phyloP scores from a whole-genome alignment of 1,140 invertebrate species.

The Protaetia brevitarsis region DNA sequence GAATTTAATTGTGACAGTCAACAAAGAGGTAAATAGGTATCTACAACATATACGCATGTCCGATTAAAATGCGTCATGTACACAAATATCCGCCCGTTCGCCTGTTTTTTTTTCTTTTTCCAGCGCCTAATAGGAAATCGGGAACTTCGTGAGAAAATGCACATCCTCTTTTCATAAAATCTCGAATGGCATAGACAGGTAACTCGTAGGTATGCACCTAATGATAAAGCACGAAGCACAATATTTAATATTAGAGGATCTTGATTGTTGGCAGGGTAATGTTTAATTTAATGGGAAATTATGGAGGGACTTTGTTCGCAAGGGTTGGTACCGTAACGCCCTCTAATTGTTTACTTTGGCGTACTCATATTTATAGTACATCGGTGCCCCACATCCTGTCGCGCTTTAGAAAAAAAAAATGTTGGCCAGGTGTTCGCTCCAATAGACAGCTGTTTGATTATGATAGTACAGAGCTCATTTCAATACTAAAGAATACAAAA shows the following conservation, averaged over 20 bases:
- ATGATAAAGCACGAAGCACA: no score
- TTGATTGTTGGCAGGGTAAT: not conserved
- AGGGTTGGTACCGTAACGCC: not conserved
- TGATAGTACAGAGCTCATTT: not conserved
- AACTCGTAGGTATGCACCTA: no score
- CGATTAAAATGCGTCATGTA: no score
- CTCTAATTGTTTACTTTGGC: not conserved
- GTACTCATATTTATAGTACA: not conserved
- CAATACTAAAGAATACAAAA: not conserved
- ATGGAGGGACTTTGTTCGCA: no score
- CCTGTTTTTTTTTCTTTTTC: no score
- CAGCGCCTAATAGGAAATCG: not conserved
- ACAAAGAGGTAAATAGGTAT: not conserved
- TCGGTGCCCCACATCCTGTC: not conserved
- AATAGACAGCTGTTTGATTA: not conserved
- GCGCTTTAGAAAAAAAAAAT: not conserved
- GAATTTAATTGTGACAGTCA: no score
- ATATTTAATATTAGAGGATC: not conserved
- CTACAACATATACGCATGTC: not conserved
- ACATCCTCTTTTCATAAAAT: not conserved
- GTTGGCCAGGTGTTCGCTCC: not conserved
- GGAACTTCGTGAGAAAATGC: slow-evolving; percentile 1
- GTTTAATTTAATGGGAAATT: no score
- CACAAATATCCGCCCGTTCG: no score
- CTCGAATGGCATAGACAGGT: not conserved